Base-by-base conservation (phyloP, 2,113 vertebrate species). In the Boulengeromyrus knoepffleri region DNA sequence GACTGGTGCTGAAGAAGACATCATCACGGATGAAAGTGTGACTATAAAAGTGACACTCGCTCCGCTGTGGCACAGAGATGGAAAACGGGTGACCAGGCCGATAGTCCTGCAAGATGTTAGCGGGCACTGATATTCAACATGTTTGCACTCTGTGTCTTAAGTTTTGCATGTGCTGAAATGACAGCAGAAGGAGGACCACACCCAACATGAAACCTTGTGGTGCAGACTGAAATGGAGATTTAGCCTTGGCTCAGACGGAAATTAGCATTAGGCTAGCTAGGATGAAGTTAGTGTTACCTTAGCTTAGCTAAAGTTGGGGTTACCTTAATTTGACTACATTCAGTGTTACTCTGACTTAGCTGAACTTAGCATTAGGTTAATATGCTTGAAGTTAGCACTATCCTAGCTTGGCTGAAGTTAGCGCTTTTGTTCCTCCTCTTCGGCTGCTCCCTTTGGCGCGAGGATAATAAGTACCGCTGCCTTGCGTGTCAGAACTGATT, bases 21-120 rank as follows among this genome's bases (percentile, higher is more conserved):
- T 49, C 47, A n/a, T 49, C 66, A 12, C 66, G 77, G 90, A 89
- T 89, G 90, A 89, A 80, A 88, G 89, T n/a, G 12, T 46, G 77
- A 90, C 45, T 89, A 46, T 52, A 27, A 70, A 66, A 49, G 45
- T 50, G 17, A 39, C n/a, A 17, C 53, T 42, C 0, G 27, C 27
- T 19, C 46, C 21, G 12, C 31, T 2, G 56, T 24, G 53, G 36
- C 3, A 15, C 12, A 45, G 17, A 27, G 53, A 39, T 56, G 56
- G 56, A 88, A 17, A 87, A 19, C 17, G 31, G 9, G 49, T 24
- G 27, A 31, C 49, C 49, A 12, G 42, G 19, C 31, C 13, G 5
- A 39, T 17, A 6, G 27, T 36, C 31, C 27, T 1, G 39, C 83
- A 85, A 21, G 31, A 31, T 42, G 42, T 6, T 83, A 24, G 77